Percentiles rank a stretch among this genome's conserved stretches.
Conservation (phyloP, 2,797 vertebrate species). For the Choloepus didactylus region DNA sequence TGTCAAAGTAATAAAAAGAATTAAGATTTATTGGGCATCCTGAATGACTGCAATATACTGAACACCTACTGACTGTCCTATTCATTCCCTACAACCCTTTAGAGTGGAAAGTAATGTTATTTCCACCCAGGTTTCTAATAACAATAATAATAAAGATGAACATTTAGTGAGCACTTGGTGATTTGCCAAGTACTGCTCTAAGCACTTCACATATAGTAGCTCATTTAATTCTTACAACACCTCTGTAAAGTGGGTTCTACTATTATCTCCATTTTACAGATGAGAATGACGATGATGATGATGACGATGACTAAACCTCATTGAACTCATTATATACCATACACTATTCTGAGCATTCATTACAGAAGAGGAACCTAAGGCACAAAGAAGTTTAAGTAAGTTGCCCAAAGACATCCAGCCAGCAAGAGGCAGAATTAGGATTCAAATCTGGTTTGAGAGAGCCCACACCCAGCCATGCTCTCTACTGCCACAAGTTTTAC, state of each 20-base stretch:
- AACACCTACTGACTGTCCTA: not conserved
- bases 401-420: not conserved
- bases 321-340: not conserved
- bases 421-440: not conserved
- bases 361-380: not conserved
- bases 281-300: not conserved
- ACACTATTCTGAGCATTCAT: not conserved
- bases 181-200: not conserved
- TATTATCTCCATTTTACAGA: not conserved
- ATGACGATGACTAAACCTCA: not conserved
- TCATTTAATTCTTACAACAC: constrained; percentile 16
- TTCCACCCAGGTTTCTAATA: not conserved
- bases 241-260: not conserved
- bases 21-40: not conserved
- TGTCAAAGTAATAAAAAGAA: constrained; percentile 40
- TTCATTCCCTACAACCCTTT: not conserved
- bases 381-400: not conserved
- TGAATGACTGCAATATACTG: not conserved
- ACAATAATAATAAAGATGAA: not conserved
- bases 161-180: not conserved
- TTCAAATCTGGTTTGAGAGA: not conserved
- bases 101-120: not conserved
- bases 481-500: not conserved
- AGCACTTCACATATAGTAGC: not conserved
- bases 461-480: not conserved